These are phyloP conservation scores for Linepithema humile DNA, from an alignment of 1,140 invertebrate genomes.

Conservation along the genomic window DNA sequence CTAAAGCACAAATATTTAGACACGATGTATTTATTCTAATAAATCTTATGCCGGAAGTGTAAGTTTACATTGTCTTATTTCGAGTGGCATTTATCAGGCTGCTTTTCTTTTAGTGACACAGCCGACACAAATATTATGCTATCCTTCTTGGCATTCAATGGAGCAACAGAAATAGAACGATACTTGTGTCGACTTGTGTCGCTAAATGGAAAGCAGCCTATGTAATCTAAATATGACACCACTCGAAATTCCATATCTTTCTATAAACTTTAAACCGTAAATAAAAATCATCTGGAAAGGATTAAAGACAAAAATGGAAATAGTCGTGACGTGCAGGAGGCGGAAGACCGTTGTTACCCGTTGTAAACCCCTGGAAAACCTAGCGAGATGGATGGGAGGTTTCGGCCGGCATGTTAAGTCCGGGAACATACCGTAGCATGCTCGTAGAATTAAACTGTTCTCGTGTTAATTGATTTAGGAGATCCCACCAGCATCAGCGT, in stretches of 20 bases:
- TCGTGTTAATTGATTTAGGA: slow-evolving; percentile 67
- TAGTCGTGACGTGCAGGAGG: slow-evolving; percentile 20
- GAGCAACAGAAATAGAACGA: too few relatives aligned
- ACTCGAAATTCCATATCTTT: background rate
- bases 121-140: too few relatives aligned
- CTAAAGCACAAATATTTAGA: too few relatives aligned
- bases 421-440: slow-evolving; percentile 44
- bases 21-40: too few relatives aligned
- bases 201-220: too few relatives aligned
- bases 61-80: too few relatives aligned
- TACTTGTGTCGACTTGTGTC: too few relatives aligned
- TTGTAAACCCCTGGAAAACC: slow-evolving; percentile 59
- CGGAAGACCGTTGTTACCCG: slow-evolving; percentile 61
- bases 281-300: slow-evolving; percentile 32
- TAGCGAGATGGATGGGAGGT: slow-evolving; percentile 51
- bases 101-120: too few relatives aligned
- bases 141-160: too few relatives aligned
- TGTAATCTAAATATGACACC: background rate
- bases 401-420: slow-evolving; percentile 53
- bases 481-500: background rate
- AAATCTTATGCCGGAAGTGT: too few relatives aligned
- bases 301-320: slow-evolving; percentile 64
- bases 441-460: slow-evolving; percentile 62
- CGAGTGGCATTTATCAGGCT: too few relatives aligned
- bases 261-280: slow-evolving; percentile 17